Conservation (phyloP, 2,888 invertebrate species). For the Tenodera sinensis region DNA sequence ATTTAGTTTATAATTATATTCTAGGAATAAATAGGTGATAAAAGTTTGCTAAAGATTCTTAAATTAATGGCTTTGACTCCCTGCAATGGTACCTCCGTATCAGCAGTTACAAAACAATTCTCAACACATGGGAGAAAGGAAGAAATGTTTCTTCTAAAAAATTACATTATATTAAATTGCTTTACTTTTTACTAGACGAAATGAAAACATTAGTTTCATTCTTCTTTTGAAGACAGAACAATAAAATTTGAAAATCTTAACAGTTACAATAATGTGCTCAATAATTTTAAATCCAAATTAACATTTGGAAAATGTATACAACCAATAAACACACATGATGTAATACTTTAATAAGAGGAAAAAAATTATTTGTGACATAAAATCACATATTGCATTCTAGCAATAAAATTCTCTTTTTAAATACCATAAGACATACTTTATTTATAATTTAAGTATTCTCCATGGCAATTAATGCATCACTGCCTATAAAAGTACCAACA, state of each 20-base stretch:
- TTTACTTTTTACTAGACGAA: not conserved
- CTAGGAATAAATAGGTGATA: not conserved
- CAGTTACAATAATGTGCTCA: not conserved
- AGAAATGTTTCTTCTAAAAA: too few relatives aligned
- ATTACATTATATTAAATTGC: too few relatives aligned
- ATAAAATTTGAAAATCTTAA: not conserved
- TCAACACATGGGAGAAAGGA: not conserved
- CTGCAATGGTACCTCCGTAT: not conserved
- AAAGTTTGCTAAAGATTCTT: not conserved
- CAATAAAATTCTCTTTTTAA: not conserved
- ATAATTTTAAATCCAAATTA: not conserved
- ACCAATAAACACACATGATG: not conserved
- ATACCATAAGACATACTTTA: not conserved
- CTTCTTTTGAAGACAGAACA: not conserved
- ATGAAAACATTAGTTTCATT: not conserved
- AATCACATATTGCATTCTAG: not conserved
- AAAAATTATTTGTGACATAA: not conserved
- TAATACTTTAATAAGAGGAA: not conserved
- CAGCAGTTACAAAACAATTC: not conserved
- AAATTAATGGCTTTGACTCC: not conserved
- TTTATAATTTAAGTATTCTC: not conserved
- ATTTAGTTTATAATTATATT: not conserved
- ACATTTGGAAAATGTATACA: not conserved
- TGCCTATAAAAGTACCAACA: not conserved
- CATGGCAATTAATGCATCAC: not conserved